Evolutionary conservation across 2,888 invertebrate species (phyloP).

Genomic region (Antheraea assamensis): DNA sequence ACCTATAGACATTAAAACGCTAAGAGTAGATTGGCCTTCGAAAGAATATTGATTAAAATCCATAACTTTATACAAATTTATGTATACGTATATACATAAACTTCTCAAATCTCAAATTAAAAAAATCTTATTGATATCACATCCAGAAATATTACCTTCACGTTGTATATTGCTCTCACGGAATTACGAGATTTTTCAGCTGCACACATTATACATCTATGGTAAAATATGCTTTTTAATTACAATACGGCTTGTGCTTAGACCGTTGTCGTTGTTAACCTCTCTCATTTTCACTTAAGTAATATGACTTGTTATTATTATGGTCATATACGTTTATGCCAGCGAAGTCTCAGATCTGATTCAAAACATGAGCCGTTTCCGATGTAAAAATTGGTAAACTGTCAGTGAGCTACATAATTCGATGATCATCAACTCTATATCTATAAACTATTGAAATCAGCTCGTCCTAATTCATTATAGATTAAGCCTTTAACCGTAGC

Average conservation of each 20-base stretch:
- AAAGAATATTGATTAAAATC: background rate
- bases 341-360: background rate
- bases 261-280: background rate
- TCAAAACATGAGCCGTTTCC: background rate
- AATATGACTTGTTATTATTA: background rate
- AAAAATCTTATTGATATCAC: background rate
- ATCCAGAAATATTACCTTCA: background rate
- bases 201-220: conserved; percentile 5
- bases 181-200: background rate
- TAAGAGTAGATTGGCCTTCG: background rate
- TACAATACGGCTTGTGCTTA: background rate
- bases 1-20: too few relatives aligned
- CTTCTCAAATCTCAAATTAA: background rate
- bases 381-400: too few relatives aligned
- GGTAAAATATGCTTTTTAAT: conserved; percentile 7
- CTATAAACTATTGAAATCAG: too few relatives aligned
- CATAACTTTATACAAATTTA: background rate
- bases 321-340: background rate
- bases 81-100: background rate
- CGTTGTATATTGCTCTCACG: background rate
- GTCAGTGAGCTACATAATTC: too few relatives aligned
- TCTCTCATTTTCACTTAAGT: background rate
- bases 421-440: too few relatives aligned
- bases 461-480: too few relatives aligned
- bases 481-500: too few relatives aligned